Base-by-base conservation (phyloP, 2,113 vertebrate species). In the Propithecus coquereli region DNA sequence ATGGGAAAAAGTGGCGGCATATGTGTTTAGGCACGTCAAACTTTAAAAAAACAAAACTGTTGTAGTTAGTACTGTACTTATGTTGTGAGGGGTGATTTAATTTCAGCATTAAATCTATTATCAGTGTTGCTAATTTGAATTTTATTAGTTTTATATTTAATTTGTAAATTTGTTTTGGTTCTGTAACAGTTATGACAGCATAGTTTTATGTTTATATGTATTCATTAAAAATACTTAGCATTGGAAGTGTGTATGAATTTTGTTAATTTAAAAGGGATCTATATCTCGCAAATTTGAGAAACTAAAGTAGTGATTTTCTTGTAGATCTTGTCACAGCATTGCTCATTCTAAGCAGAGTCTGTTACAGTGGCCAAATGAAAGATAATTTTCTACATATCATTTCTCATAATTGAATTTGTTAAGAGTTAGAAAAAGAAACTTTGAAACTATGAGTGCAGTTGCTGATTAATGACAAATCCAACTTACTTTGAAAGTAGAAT, bases 81-180 rank as follows among this genome's bases (percentile, higher is more conserved):
- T 61, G 4, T 43, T 93, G n/a, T 88, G 45, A 74, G 17, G 59
- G 23, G n/a, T 96, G 66, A 81, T 81, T 90, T 92, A 43, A 66
- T 90, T 86, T 86, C 57, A 85, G 6, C 43, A 73, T 89, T 92
- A 63, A 87, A 61, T 87, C 50, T 76, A 0, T 87, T 37, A 32
- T 32, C 16, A 76, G 50, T 86, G 14, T 94, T 86, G 20, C 87
- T 91, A 61, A 76, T 74, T 65, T 96, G 25, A 90, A 40, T 94
- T 76, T 71, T 30, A 34, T 70, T 94, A 34, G 27, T 77, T 94
- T 84, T 45, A 57, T 61, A 84, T 71, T 30, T 77, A 57, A 77
- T 85, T 95, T 95, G 57, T 40, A 89, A 79, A 77, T 89, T 95
- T 95, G 57, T n/a, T 92, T 92, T 88, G 20, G 20, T 54, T 92